Evolutionary conservation across 2,113 vertebrate species (phyloP).

Genomic region (Vidua macroura): DNA sequence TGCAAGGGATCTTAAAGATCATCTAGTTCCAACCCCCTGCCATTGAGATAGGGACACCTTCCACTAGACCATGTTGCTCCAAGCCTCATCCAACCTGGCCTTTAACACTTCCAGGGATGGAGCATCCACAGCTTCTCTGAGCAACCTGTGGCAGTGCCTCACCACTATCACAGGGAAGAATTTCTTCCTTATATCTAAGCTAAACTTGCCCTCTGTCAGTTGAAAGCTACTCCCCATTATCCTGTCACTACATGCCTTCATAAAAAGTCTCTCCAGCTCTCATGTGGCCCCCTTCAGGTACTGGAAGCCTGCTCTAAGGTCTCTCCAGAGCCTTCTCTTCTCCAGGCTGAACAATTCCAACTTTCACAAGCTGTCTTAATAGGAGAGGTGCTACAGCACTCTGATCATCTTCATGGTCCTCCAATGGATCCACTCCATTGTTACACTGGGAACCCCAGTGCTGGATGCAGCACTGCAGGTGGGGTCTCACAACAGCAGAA

Average conservation of each 20-base stretch:
- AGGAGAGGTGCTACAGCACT: neutral
- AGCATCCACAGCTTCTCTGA: neutral
- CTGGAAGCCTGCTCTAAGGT: neutral
- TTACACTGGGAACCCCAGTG: rapidly evolving
- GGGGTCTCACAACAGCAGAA: neutral
- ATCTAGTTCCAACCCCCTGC: neutral
- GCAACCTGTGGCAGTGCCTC: neutral
- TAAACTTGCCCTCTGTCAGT: neutral
- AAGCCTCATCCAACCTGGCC: neutral
- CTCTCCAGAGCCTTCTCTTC: neutral
- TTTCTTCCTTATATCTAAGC: neutral
- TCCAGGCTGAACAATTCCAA: neutral
- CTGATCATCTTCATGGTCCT: neutral
- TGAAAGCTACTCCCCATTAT: neutral
- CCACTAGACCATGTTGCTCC: neutral
- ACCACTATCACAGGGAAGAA: neutral
- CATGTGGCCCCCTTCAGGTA: neutral
- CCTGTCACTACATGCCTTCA: neutral
- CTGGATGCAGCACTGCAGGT: neutral
- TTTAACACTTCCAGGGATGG: neutral
- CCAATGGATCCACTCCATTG: neutral
- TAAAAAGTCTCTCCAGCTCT: neutral
- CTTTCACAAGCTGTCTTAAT: neutral
- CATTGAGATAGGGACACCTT: neutral
- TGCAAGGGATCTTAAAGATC: neutral